Evolutionary conservation across 1,140 invertebrate species (phyloP).

Genomic region (Drosophila cardini): DNA sequence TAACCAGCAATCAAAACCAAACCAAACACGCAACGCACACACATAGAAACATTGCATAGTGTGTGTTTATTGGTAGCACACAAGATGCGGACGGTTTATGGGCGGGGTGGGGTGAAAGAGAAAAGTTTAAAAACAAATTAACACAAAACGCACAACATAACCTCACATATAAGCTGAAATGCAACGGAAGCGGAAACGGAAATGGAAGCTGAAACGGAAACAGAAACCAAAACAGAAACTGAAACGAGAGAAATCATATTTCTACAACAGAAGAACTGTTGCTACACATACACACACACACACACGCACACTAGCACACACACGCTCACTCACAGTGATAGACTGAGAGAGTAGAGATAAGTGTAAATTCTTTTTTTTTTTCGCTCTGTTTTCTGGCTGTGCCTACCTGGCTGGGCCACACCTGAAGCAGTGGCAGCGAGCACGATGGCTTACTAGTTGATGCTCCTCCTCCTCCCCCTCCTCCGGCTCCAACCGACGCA

Average conservation of each 20-base stretch:
- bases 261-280: constrained; percentile 13
- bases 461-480: constrained; percentile 9
- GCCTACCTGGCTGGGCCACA: constrained; percentile 87
- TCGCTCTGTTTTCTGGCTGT: constrained; percentile 12
- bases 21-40: constrained; percentile 79
- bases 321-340: constrained; percentile 12
- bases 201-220: constrained; percentile 20
- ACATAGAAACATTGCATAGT: constrained; percentile 56
- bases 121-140: constrained; percentile 71
- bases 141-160: constrained; percentile 68
- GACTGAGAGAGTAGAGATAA: constrained; percentile 26
- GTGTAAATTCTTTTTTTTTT: constrained; percentile 15
- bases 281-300: constrained; percentile 9
- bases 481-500: constrained; percentile 19
- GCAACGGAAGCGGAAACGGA: constrained; percentile 13
- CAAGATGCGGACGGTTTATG: constrained; percentile 34
- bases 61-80: constrained; percentile 38
- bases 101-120: constrained; percentile 55
- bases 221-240: constrained; percentile 14
- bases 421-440: constrained; percentile 88
- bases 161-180: constrained; percentile 24
- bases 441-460: constrained; percentile 84
- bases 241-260: constrained; percentile 37
- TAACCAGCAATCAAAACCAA: constrained; percentile 62
- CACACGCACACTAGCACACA: constrained; percentile 19